Evolutionary conservation across 2,797 vertebrate genomes (phyloP).

Genomic region (Tympanoctomys barrerae): DNA sequence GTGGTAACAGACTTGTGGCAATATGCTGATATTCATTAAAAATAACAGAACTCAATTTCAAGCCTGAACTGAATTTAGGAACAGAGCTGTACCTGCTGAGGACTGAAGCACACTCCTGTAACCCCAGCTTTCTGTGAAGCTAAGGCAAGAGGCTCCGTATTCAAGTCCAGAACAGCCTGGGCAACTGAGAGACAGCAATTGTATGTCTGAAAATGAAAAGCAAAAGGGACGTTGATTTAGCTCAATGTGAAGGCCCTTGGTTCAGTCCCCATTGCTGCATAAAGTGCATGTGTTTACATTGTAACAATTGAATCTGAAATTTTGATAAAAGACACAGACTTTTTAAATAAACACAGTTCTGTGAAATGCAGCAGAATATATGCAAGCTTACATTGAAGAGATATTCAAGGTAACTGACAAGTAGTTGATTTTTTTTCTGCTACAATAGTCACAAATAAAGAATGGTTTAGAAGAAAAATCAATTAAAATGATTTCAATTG

Average conservation of each 20-base stretch:
- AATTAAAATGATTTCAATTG: constrained; percentile 48
- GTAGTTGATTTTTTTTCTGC: constrained; percentile 4
- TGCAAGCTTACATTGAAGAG: neutral
- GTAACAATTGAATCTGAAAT: constrained; percentile 29
- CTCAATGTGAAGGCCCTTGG: neutral
- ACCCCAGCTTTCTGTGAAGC: neutral
- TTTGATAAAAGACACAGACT: neutral
- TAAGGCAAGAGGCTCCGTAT: neutral
- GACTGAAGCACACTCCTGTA: neutral
- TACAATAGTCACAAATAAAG: neutral
- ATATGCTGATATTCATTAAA: neutral
- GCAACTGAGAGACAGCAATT: neutral
- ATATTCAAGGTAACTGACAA: constrained; percentile 44
- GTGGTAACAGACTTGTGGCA: neutral
- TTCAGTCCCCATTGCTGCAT: neutral
- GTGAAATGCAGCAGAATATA: neutral
- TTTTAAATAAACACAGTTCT: constrained; percentile 42
- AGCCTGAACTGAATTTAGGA: neutral
- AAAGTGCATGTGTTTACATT: neutral
- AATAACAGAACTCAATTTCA: neutral
- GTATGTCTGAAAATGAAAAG: neutral
- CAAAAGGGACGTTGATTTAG: neutral
- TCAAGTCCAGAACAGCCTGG: neutral
- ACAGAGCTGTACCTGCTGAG: neutral
- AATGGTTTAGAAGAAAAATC: neutral